A percentile compares a stretch with the other conserved stretches of the same genome.
phyloP scores from a whole-genome alignment of 2,113 vertebrate genomes.

The Megaleporinus macrocephalus region DNA sequence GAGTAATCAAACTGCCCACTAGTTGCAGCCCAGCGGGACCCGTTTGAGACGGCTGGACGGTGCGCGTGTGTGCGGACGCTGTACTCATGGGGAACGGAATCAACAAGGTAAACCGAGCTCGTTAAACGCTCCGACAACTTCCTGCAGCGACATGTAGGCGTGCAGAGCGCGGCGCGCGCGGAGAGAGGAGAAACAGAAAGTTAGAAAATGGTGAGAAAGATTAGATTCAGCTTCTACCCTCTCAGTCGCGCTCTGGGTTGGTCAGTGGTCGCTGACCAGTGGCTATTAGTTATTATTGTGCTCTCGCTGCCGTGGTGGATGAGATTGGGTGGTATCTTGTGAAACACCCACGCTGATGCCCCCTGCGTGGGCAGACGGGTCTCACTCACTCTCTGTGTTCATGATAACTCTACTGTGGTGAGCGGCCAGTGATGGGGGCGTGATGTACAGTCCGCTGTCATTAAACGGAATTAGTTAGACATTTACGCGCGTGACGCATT shows the following conservation, averaged over 20 bases:
- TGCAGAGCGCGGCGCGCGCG: too few relatives aligned
- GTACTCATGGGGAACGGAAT: slow-evolving; percentile 77
- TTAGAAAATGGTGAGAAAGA: neutral
- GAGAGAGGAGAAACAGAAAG: neutral
- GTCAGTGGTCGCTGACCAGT: neutral
- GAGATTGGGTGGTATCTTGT: neutral
- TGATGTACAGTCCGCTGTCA: too few relatives aligned
- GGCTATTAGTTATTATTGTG: too few relatives aligned
- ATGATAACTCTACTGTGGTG: too few relatives aligned
- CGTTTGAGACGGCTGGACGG: neutral
- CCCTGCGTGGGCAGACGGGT: neutral
- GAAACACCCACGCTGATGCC: neutral
- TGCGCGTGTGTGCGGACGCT: neutral
- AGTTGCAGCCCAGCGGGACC: neutral
- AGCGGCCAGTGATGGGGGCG: too few relatives aligned
- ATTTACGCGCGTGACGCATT: too few relatives aligned
- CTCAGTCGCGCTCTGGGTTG: neutral
- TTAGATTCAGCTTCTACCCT: neutral
- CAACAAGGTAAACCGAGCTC: slow-evolving; percentile 73
- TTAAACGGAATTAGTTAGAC: too few relatives aligned
- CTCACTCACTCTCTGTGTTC: neutral
- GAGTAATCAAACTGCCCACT: slow-evolving; percentile 9
- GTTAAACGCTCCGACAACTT: neutral
- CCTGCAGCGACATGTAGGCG: neutral
- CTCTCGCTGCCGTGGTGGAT: too few relatives aligned